Evolutionary conservation across 2,888 invertebrate species (phyloP), one percentile per base, ranked within the genome.

Genomic region (Lithodes maja): DNA sequence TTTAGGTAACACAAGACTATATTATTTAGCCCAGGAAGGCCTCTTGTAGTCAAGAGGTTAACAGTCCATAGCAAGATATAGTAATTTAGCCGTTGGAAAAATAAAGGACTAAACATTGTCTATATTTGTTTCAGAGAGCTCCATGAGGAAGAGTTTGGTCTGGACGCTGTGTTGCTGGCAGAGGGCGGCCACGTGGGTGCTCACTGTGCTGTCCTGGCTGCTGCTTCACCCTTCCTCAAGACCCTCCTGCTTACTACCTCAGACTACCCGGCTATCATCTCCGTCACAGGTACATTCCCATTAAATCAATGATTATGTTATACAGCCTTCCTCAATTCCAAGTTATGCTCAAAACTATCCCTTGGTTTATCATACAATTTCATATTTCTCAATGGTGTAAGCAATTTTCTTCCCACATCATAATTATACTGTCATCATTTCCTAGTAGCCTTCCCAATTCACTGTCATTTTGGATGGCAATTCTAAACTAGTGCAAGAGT

Each of bases 151-250:
- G 77, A 90, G 79, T 87, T 89, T 83, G 91, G 87, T 17, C 83
- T 91, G 7, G 90, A 90, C 52, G 84, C 87, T 12, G 83, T 91
- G 49, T 75, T 91, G 53, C 85, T 90, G 49, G 89, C 87, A 53
- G 91, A 91, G 49, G 90, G 91, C 2, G 87, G 90, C 33, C 85
- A 85, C 75, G 91, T 87, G 74, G 90, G 89, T 1, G 90, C 91
- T 50, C 90, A 90, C 82, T 90, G 87, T 15, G 85, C 87, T 49
- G 85, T 91, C 3, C 86, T 91, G 74, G 91, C 90, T 55, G 89
- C 85, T 53, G 85, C 90, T 3, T 91, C 91, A 50, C 84, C 90
- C 3, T 90, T 91, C 83, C 81, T 91, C 78, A 91, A 90, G 82
- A 90, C 81, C 1, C 77, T 91, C 15, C 79, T 91, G 55, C 84